Evolutionary conservation across 2,888 invertebrate species (phyloP).

Genomic region (Rotaria sp.): DNA sequence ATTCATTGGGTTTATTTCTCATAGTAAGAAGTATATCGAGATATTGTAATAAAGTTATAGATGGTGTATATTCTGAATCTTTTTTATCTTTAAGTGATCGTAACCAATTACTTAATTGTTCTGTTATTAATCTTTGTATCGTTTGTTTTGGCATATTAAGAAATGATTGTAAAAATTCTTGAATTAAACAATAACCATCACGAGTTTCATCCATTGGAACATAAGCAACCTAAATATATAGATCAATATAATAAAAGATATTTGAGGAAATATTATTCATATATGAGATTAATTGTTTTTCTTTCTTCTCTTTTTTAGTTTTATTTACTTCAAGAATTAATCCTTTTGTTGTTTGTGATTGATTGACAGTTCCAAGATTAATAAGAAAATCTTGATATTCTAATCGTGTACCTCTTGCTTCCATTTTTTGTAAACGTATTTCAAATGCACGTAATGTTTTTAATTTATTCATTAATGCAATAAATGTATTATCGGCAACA

Average conservation of each 20-base stretch:
- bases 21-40: neutral
- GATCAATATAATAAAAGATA: neutral
- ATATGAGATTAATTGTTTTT: too few relatives aligned
- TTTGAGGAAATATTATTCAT: too few relatives aligned
- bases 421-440: slow-evolving; percentile 1
- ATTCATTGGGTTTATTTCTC: slow-evolving; percentile 23
- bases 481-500: slow-evolving; percentile 10
- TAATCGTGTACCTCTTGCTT: neutral
- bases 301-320: too few relatives aligned
- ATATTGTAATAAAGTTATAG: neutral
- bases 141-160: neutral
- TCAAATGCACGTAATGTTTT: neutral
- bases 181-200: slow-evolving; percentile 23
- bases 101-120: neutral
- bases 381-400: slow-evolving; percentile 31
- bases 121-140: neutral
- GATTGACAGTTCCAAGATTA: neutral
- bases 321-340: neutral
- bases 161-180: slow-evolving; percentile 18
- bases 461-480: slow-evolving; percentile 21
- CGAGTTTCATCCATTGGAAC: slow-evolving; percentile 14
- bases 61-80: neutral
- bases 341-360: slow-evolving; percentile 1
- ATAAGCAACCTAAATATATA: neutral
- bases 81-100: neutral